These are phyloP conservation scores for Oceanodroma leucorhoa DNA, from an alignment of 2,797 vertebrate genomes.

Conservation along the genomic window DNA sequence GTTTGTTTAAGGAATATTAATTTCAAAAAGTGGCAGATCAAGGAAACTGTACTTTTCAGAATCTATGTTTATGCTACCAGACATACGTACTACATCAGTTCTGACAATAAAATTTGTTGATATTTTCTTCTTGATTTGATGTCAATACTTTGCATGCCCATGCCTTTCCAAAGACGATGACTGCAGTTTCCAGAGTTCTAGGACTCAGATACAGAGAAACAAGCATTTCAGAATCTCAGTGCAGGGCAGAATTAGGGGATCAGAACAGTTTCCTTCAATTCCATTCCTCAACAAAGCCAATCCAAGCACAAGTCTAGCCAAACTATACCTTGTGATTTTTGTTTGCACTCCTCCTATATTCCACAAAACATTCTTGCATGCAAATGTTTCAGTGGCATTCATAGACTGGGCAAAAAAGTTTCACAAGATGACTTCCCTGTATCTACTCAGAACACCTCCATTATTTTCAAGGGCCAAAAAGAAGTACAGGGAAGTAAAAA, in stretches of 20 bases:
- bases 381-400: neutral
- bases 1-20: neutral
- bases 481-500: neutral
- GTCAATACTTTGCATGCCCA: neutral
- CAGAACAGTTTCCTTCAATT: neutral
- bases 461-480: neutral
- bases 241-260: neutral
- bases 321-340: neutral
- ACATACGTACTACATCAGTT: neutral
- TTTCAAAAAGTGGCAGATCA: neutral
- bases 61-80: neutral
- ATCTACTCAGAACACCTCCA: neutral
- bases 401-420: neutral
- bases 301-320: neutral
- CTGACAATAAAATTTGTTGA: neutral
- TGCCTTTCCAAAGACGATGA: neutral
- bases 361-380: neutral
- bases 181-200: neutral
- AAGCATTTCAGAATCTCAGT: neutral
- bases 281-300: neutral
- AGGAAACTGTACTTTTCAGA: neutral
- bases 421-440: neutral
- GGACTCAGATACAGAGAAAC: neutral
- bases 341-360: neutral
- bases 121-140: neutral